phyloP scores from a whole-genome alignment of 2,888 invertebrate genomes.

The Alentia gelatinosa region DNA sequence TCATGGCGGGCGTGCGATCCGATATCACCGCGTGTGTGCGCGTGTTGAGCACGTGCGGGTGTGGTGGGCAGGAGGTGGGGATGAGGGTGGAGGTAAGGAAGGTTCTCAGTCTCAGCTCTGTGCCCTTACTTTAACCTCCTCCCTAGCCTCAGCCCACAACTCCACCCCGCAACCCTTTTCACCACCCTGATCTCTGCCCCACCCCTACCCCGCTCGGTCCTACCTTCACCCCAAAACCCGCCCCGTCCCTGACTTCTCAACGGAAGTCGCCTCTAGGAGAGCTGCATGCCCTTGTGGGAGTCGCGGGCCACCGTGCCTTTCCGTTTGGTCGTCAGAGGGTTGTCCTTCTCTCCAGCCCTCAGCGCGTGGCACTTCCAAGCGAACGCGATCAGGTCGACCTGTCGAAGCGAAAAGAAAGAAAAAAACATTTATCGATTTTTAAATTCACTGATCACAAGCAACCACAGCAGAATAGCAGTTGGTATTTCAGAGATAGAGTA shows the following conservation, averaged over 20 bases:
- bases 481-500: no score
- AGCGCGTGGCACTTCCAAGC: conserved; percentile 74
- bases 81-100: neutral
- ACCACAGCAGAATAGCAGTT: no score
- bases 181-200: neutral
- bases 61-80: neutral
- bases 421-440: neutral
- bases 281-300: conserved; percentile 53
- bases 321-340: conserved; percentile 66
- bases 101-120: neutral
- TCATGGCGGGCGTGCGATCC: neutral
- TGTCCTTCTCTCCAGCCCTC: conserved; percentile 68
- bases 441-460: neutral
- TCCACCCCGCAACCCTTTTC: neutral
- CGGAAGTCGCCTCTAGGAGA: neutral
- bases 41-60: neutral
- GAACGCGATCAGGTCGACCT: conserved; percentile 71
- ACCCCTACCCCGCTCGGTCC: neutral
- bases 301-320: conserved; percentile 71
- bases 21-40: neutral
- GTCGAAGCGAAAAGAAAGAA: no score
- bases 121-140: neutral
- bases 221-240: neutral
- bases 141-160: neutral
- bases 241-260: neutral